Evolutionary conservation across 1,140 invertebrate species (phyloP), one percentile per base, ranked within the genome.

Genomic region (Meteorus sp.): DNA sequence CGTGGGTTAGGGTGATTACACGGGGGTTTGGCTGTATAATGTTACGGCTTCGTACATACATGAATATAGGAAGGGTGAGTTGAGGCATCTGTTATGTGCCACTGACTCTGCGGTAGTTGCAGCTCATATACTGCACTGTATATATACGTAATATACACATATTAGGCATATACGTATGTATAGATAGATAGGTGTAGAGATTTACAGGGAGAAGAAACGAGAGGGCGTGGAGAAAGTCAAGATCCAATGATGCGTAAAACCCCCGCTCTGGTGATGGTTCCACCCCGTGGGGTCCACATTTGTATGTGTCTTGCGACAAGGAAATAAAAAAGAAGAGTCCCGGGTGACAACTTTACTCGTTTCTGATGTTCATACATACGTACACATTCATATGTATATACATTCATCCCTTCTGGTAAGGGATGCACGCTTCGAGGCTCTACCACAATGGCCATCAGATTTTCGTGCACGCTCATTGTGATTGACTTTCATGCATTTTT

Each of bases 1-100:
- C 72, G 68, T 70, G 66, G 68, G 67, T 70, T 70, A 70, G 69
- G 67, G 72, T 71, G 73, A 74, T 76, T 72, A 72, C 67, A 64
- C 65, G 58, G 57, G 52, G 20, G 31, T 17, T 53, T n/a, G n/a
- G n/a, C n/a, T n/a, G 68, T 69, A 76, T 75, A 76, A 75, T 74
- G 73, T 70, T 67, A 67, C 59, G 44, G 59, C n/a, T n/a, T n/a
- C n/a, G n/a, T n/a, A n/a, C n/a, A n/a, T n/a, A n/a, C n/a, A n/a
- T n/a, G n/a, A n/a, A n/a, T n/a, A n/a, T n/a, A n/a, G 35, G 31
- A n/a, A 53, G 51, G 51, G 51, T 53, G 33, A 41, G 33, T 39
- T 13, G 13, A 6, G 33, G 37, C 19, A 11, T n/a, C 20, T 39
- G 51, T 19, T 3, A 37, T 50, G 61, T 58, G 62, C n/a, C n/a